phyloP scores from a whole-genome alignment of 2,888 invertebrate species.

The Tetheella fluctuosa region DNA sequence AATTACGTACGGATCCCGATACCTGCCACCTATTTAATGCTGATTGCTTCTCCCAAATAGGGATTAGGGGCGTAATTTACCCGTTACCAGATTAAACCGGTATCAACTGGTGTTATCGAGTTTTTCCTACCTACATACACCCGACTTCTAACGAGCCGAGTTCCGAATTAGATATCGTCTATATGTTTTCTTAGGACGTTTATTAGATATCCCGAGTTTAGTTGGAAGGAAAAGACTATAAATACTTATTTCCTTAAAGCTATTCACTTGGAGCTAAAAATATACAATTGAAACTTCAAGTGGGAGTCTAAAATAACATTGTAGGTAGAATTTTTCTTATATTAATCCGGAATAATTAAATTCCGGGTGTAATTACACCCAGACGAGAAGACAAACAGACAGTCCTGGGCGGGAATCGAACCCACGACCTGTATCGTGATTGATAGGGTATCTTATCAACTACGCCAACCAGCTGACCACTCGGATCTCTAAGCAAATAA shows the following conservation, averaged over 20 bases:
- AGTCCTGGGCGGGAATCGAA: no score
- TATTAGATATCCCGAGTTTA: slow-evolving; percentile 17
- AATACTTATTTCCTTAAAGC: background rate
- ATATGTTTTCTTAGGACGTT: slow-evolving; percentile 19
- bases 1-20: slow-evolving; percentile 28
- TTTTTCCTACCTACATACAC: slow-evolving; percentile 41
- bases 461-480: no score
- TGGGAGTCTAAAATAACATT: no score
- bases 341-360: no score
- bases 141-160: slow-evolving; percentile 31
- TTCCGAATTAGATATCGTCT: slow-evolving; percentile 34
- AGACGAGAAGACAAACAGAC: no score
- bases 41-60: slow-evolving; percentile 57
- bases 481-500: no score
- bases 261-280: background rate
- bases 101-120: slow-evolving; percentile 46
- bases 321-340: no score
- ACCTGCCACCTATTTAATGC: slow-evolving; percentile 52
- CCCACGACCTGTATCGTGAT: no score
- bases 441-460: no score
- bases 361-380: no score
- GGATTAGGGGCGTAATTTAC: slow-evolving; percentile 61
- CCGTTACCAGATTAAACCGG: slow-evolving; percentile 58
- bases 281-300: background rate
- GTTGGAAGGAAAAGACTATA: background rate